Evolutionary conservation across 1,140 invertebrate genomes (phyloP).

Genomic region (Diploscapter pachys): DNA sequence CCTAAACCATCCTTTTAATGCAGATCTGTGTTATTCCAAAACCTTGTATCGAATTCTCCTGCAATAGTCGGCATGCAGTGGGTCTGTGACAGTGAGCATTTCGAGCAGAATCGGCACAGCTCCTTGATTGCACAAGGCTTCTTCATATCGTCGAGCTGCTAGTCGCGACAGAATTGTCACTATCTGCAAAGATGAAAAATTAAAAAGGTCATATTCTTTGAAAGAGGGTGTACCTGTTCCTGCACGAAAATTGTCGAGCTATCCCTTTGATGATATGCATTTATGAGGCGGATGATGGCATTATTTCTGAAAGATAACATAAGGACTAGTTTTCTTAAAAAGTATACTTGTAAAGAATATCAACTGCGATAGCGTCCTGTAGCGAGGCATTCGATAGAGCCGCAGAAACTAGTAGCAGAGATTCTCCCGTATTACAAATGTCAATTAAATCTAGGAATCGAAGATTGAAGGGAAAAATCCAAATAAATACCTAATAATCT

Average conservation of each 20-base stretch:
- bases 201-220: neutral
- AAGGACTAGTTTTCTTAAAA: too few species aligned
- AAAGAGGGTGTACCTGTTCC: slow-evolving; percentile 19
- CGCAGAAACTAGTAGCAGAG: slow-evolving; percentile 40
- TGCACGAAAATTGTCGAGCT: slow-evolving; percentile 41
- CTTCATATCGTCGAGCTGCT: slow-evolving; percentile 38
- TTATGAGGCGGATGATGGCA: slow-evolving; percentile 25
- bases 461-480: neutral
- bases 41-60: slow-evolving; percentile 44
- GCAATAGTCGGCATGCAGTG: slow-evolving; percentile 38
- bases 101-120: slow-evolving; percentile 41
- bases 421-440: slow-evolving; percentile 37
- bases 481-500: slow-evolving; percentile 21
- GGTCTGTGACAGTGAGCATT: slow-evolving; percentile 39
- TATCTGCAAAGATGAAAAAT: slow-evolving; percentile 22
- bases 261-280: slow-evolving; percentile 30
- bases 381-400: slow-evolving; percentile 40
- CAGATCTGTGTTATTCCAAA: neutral
- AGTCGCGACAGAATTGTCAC: slow-evolving; percentile 42
- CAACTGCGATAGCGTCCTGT: slow-evolving; percentile 28
- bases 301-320: slow-evolving; percentile 12
- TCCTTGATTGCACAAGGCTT: slow-evolving; percentile 36
- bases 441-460: slow-evolving; percentile 34
- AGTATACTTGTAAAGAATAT: slow-evolving; percentile 31
- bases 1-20: slow-evolving; percentile 1